phyloP scores from a whole-genome alignment of 2,113 vertebrate species.

The Irena cyanogastra region DNA sequence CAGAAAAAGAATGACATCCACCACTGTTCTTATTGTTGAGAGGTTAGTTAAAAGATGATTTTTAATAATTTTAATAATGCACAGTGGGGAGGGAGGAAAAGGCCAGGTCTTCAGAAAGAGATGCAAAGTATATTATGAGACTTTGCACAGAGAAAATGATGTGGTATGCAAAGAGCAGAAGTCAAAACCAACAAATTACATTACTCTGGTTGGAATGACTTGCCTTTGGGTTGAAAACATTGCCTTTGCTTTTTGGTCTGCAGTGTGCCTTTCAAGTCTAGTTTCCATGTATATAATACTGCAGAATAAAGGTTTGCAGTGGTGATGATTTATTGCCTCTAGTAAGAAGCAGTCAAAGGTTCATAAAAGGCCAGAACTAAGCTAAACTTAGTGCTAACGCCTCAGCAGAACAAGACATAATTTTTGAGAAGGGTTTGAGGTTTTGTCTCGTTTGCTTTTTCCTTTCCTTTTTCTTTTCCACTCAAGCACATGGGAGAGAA shows the following conservation, averaged over 20 bases:
- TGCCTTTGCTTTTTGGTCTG: not conserved
- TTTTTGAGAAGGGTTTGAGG: not conserved
- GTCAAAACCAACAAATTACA: not conserved
- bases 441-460: not conserved
- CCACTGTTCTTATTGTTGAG: not conserved
- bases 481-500: not conserved
- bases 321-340: not conserved
- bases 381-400: not conserved
- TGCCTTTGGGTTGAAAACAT: not conserved
- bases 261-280: not conserved
- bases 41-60: not conserved
- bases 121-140: not conserved
- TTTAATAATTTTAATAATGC: not conserved
- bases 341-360: not conserved
- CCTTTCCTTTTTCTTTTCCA: not conserved
- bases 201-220: not conserved
- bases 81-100: not conserved
- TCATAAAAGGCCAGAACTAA: not conserved
- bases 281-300: not conserved
- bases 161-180: not conserved
- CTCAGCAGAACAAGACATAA: not conserved
- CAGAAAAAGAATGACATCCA: rapidly evolving
- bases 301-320: not conserved
- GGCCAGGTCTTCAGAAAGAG: not conserved
- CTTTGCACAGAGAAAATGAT: not conserved